Percentiles rank a stretch among this genome's conserved stretches.
Conservation (phyloP, 2,113 vertebrate species). For the Herpetotheres cachinnans region DNA sequence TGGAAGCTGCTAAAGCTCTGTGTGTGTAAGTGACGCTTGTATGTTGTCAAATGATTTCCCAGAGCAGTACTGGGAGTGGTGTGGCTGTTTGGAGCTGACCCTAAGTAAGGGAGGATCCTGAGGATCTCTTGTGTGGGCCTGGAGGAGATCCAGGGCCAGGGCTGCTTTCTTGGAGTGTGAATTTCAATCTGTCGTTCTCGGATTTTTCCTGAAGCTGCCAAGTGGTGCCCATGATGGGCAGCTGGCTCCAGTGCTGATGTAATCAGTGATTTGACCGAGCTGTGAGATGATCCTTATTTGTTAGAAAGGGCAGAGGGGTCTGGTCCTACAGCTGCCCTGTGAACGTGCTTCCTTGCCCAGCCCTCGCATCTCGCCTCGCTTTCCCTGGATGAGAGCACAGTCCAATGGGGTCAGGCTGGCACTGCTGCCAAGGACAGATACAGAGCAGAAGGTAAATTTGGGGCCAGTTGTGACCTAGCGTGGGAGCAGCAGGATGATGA, state of each 20-base stretch:
- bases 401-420: neutral
- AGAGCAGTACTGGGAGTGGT: neutral
- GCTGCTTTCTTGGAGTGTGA: neutral
- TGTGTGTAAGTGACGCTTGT: neutral
- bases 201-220: conserved; percentile 19
- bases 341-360: neutral
- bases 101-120: neutral
- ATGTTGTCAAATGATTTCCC: neutral
- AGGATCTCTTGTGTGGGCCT: neutral
- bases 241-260: neutral
- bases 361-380: neutral
- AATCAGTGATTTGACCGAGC: neutral
- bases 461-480: neutral
- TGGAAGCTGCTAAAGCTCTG: neutral
- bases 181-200: neutral
- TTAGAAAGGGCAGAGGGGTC: neutral
- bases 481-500: neutral
- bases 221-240: neutral
- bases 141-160: neutral
- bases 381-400: neutral
- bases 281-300: neutral
- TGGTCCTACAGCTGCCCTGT: neutral
- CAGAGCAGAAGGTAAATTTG: neutral
- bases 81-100: neutral
- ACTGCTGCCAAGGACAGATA: neutral